These are phyloP conservation scores for Symphodus melops DNA, from an alignment of 2,113 vertebrate genomes.

Conservation along the genomic window DNA sequence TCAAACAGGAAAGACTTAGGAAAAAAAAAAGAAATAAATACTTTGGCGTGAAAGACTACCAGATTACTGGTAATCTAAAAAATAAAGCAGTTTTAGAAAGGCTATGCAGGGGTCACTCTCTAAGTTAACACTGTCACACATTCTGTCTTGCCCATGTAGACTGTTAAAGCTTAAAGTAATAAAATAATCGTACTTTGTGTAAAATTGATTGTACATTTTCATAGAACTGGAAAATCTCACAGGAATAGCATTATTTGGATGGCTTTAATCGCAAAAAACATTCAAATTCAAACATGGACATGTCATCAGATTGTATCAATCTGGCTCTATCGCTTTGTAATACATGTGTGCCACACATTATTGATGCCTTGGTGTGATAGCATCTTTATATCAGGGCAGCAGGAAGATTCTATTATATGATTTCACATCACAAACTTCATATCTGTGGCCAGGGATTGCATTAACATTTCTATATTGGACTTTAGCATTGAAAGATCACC, in stretches of 20 bases:
- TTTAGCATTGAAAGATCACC: conserved; percentile 39
- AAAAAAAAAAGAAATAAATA: conserved; percentile 59
- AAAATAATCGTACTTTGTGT: conserved; percentile 25
- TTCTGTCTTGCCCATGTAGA: background rate
- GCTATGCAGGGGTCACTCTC: conserved; percentile 23
- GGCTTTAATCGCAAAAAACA: conserved; percentile 28
- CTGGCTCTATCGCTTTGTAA: background rate
- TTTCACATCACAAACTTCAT: conserved; percentile 42
- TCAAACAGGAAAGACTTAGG: conserved; percentile 22
- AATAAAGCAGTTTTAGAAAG: conserved; percentile 23
- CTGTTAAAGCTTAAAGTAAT: conserved; percentile 13
- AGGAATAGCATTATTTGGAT: conserved; percentile 25
- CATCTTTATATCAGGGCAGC: conserved; percentile 28
- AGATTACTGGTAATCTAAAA: conserved; percentile 41
- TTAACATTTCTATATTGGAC: conserved; percentile 51
- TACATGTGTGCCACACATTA: conserved; percentile 38
- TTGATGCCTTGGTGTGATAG: conserved; percentile 35
- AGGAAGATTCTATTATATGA: conserved; percentile 70
- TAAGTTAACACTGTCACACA: conserved; percentile 13
- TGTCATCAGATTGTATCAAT: conserved; percentile 21
- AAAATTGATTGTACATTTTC: conserved; percentile 43
- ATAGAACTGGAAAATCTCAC: conserved; percentile 29
- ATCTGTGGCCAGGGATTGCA: conserved; percentile 27
- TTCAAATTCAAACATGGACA: conserved; percentile 37
- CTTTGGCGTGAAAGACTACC: conserved; percentile 35